Percentiles rank a stretch among this genome's conserved stretches.
phyloP scores from a whole-genome alignment of 2,113 vertebrate species.

The Colinus virginianus region DNA sequence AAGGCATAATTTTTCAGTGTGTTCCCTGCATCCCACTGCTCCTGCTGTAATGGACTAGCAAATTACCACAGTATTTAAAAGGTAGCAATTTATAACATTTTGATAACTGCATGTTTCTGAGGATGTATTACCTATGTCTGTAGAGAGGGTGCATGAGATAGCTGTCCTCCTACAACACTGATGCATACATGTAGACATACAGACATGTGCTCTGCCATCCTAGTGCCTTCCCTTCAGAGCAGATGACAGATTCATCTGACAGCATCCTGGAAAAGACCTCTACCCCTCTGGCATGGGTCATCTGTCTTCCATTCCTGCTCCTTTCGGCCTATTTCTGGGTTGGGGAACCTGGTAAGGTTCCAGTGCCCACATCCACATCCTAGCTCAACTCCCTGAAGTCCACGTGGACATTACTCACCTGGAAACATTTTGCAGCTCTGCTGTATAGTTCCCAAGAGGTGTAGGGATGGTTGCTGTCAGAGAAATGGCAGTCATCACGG shows the following conservation, averaged over 20 bases:
- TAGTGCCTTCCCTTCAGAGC: rapidly evolving
- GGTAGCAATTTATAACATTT: constrained; percentile 40
- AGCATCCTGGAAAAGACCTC: background rate
- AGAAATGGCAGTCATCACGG: background rate
- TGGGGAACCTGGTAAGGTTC: background rate
- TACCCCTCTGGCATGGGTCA: background rate
- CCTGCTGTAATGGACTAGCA: constrained; percentile 45
- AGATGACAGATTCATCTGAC: background rate
- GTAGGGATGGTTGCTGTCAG: background rate
- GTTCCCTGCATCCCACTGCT: constrained; percentile 22
- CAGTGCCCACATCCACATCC: background rate
- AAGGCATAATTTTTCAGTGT: background rate
- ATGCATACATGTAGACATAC: rapidly evolving
- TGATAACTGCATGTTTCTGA: constrained; percentile 2
- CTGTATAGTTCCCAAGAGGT: rapidly evolving
- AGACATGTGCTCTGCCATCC: background rate
- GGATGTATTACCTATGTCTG: background rate
- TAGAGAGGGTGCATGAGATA: background rate
- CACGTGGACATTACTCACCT: rapidly evolving
- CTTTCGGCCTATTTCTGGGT: background rate
- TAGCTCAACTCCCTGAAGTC: too few species aligned
- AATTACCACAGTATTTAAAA: constrained; percentile 51
- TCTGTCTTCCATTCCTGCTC: background rate
- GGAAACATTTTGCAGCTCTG: background rate
- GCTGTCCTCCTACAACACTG: background rate